These are phyloP conservation scores for Tupaia chinensis DNA, from an alignment of 2,113 vertebrate genomes.

Conservation along the genomic window DNA sequence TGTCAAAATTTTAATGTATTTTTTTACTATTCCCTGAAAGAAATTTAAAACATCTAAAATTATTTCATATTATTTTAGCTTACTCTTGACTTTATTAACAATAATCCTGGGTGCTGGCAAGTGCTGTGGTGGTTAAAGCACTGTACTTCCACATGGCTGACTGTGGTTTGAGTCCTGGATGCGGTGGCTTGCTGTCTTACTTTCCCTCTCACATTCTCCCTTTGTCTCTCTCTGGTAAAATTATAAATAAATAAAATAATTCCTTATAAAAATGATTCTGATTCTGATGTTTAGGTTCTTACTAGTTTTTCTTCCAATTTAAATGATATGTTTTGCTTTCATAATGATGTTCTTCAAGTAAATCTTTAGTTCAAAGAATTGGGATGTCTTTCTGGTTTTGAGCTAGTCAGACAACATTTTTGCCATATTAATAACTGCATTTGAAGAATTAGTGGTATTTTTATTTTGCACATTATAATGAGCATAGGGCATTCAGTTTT, in stretches of 20 bases:
- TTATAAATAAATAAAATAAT: too few species aligned
- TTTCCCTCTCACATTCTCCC: too few species aligned
- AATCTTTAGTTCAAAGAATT: not conserved
- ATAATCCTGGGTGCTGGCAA: not conserved
- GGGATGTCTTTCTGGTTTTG: not conserved
- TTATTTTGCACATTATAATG: conserved; percentile 20
- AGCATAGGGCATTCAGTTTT: not conserved
- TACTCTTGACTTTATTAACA: not conserved
- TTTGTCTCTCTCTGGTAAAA: too few species aligned
- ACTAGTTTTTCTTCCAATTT: not conserved
- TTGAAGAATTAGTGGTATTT: not conserved
- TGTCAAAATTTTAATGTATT: not conserved
- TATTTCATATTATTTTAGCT: not conserved
- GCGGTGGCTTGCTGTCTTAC: too few species aligned
- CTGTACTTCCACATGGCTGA: too few species aligned
- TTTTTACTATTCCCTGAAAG: not conserved
- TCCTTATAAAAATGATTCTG: not conserved
- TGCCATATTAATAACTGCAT: not conserved
- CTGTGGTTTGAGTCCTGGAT: too few species aligned
- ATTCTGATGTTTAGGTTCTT: not conserved
- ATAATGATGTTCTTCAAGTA: not conserved
- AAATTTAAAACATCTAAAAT: not conserved
- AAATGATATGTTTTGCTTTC: not conserved
- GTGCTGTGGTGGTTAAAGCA: too few species aligned
- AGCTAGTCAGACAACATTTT: not conserved